Percentiles rank a stretch among this genome's conserved stretches.
Conservation (phyloP, 2,113 vertebrate genomes). For the Puffinus mauretanicus region DNA sequence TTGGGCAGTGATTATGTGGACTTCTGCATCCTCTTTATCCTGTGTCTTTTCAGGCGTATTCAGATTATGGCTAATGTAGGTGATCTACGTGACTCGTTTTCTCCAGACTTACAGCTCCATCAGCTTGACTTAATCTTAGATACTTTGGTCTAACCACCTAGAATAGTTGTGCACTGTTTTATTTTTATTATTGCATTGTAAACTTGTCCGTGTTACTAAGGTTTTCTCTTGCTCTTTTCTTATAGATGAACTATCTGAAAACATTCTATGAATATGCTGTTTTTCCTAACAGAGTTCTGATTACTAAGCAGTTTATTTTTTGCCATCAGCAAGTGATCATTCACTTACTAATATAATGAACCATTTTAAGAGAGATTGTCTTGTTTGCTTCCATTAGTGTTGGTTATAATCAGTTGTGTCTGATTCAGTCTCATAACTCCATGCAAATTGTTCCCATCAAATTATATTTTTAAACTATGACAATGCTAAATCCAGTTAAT, state of each 20-base stretch:
- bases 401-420: neutral
- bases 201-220: rapidly evolving
- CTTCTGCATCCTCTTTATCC: neutral
- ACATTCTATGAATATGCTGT: neutral
- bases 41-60: neutral
- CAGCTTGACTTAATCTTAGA: neutral
- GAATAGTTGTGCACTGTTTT: neutral
- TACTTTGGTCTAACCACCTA: neutral
- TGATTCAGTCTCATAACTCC: conserved; percentile 30
- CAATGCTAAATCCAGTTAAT: conserved; percentile 15
- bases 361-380: neutral
- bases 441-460: neutral
- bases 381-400: neutral
- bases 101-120: neutral
- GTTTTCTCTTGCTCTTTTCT: neutral
- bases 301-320: neutral
- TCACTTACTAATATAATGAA: neutral
- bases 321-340: neutral
- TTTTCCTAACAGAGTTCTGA: neutral
- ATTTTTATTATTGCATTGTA: neutral
- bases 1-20: neutral
- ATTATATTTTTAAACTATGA: conserved; percentile 32
- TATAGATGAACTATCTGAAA: neutral
- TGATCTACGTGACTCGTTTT: neutral
- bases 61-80: neutral